Percentiles rank a stretch among this genome's conserved stretches.
Conservation (phyloP, 2,113 vertebrate genomes). For the Fukomys damarensis region DNA sequence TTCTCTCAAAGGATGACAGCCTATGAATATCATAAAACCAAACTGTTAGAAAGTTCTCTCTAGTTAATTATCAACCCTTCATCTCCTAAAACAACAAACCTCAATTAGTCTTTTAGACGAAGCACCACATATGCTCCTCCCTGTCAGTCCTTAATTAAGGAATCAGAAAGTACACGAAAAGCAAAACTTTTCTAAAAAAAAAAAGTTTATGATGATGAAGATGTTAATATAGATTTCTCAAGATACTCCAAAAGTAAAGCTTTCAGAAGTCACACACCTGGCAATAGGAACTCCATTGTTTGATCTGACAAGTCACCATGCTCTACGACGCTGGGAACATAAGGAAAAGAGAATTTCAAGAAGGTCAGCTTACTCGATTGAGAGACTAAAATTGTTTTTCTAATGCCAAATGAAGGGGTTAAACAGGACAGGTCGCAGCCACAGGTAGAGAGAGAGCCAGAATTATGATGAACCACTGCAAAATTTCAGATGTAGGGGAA, state of each 20-base stretch:
- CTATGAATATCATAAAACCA: constrained; percentile 52
- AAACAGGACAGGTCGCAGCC: fast-evolving
- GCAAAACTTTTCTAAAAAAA: constrained; percentile 20
- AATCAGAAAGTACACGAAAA: constrained; percentile 59
- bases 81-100: constrained; percentile 56
- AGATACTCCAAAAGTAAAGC: neutral
- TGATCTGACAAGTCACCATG: neutral
- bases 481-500: neutral
- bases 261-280: neutral
- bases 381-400: neutral
- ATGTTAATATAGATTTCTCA: neutral
- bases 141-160: constrained; percentile 52
- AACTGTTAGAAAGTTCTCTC: constrained; percentile 57
- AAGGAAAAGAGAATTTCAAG: neutral
- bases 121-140: constrained; percentile 13
- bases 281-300: neutral
- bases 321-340: neutral
- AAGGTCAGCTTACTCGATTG: neutral
- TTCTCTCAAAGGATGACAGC: constrained; percentile 66
- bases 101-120: constrained; percentile 72
- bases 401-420: neutral
- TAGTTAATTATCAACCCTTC: constrained; percentile 72
- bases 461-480: neutral
- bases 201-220: constrained; percentile 40
- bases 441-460: neutral